Percentiles rank a stretch among this genome's conserved stretches.
Conservation (phyloP, 2,888 invertebrate genomes). For the Lepidonotus clava region DNA sequence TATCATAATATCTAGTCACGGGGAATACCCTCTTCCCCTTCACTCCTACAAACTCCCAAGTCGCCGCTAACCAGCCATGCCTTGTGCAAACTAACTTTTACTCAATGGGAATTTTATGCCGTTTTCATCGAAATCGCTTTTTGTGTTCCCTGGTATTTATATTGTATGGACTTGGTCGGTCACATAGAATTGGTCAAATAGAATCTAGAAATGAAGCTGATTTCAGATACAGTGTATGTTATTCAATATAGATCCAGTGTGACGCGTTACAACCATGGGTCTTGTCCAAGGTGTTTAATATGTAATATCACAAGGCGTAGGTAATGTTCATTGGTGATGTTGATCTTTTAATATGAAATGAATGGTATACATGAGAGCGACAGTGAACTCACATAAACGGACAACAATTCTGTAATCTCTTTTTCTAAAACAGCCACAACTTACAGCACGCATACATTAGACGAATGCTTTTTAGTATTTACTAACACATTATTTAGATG, state of each 20-base stretch:
- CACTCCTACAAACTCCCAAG: conserved; percentile 3
- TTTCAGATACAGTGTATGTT: neutral
- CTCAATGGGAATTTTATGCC: conserved; percentile 16
- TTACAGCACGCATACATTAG: no score
- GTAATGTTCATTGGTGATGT: conserved; percentile 28
- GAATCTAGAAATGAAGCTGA: neutral
- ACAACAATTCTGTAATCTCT: conserved; percentile 1
- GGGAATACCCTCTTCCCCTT: conserved; percentile 11
- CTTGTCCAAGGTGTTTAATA: neutral
- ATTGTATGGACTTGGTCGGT: no score
- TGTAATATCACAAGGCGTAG: neutral
- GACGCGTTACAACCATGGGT: neutral
- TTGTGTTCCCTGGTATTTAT: conserved; percentile 45
- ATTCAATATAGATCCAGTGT: neutral
- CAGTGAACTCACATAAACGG: neutral
- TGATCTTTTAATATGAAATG: neutral
- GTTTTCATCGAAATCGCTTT: conserved; percentile 17
- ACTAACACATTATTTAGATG: no score
- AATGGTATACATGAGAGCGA: neutral
- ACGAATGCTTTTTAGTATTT: no score
- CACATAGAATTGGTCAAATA: neutral
- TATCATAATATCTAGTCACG: conserved; percentile 48
- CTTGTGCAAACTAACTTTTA: conserved; percentile 28
- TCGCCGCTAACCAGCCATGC: conserved; percentile 36
- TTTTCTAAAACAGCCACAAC: neutral